phyloP scores from a whole-genome alignment of 2,888 invertebrate genomes.

The Holacanthella duospinosa region DNA sequence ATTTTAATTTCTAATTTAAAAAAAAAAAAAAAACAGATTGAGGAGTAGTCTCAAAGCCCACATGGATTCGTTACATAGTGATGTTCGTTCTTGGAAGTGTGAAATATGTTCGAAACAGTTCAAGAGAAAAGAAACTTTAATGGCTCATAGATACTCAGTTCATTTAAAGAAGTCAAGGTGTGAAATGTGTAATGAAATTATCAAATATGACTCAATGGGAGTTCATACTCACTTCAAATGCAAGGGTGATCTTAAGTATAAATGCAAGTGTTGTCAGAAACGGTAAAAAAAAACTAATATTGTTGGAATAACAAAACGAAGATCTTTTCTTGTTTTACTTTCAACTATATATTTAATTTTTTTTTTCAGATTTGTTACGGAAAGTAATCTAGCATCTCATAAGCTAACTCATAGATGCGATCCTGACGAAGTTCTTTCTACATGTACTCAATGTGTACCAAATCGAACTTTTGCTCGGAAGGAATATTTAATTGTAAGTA shows the following conservation, averaged over 20 bases:
- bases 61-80: conserved; percentile 18
- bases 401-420: too few species aligned
- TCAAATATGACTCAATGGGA: too few species aligned
- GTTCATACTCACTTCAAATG: too few species aligned
- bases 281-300: too few species aligned
- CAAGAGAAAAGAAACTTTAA: conserved; percentile 20
- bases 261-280: too few species aligned
- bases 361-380: conserved; percentile 19
- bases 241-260: too few species aligned
- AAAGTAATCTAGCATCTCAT: conserved; percentile 19
- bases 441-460: conserved; percentile 20
- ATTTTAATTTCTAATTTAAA: too few species aligned
- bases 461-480: conserved; percentile 22
- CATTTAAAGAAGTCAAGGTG: conserved; percentile 13
- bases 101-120: conserved; percentile 22
- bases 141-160: conserved; percentile 12
- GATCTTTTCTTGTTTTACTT: too few species aligned
- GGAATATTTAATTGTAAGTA: conserved; percentile 18
- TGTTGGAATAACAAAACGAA: too few species aligned
- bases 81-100: conserved; percentile 23
- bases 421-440: too few species aligned
- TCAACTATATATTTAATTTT: not conserved
- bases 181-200: conserved; percentile 14
- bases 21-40: too few species aligned
- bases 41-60: conserved; percentile 17